phyloP scores from a whole-genome alignment of 2,113 vertebrate species.

The Rhinoderma darwinii region DNA sequence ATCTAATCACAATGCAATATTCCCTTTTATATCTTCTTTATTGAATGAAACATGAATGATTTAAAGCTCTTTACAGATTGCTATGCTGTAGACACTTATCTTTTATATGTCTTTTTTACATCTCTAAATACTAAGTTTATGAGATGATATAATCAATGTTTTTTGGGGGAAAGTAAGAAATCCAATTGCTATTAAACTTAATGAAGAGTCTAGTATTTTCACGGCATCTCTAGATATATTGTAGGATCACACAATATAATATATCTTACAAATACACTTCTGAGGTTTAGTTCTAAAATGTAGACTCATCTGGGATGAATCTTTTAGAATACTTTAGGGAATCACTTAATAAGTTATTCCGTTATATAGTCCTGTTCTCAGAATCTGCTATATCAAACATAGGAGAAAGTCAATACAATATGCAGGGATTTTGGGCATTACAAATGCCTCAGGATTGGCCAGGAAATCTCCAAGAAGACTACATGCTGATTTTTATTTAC shows the following conservation, averaged over 20 bases:
- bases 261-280: not conserved
- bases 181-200: conserved; percentile 40
- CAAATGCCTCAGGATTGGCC: too few species aligned
- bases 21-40: conserved; percentile 35
- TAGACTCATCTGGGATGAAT: not conserved
- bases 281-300: not conserved
- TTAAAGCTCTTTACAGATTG: conserved; percentile 40
- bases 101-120: conserved; percentile 56
- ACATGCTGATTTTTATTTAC: too few species aligned
- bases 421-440: too few species aligned
- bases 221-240: conserved; percentile 24
- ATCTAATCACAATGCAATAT: conserved; percentile 14
- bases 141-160: conserved; percentile 53
- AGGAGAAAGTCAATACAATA: too few species aligned
- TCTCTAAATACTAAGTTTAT: conserved; percentile 53
- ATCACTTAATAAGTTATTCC: too few species aligned
- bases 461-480: too few species aligned
- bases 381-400: too few species aligned
- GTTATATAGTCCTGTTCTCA: too few species aligned
- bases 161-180: conserved; percentile 28
- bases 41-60: conserved; percentile 49
- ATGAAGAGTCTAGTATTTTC: conserved; percentile 39
- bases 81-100: conserved; percentile 48
- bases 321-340: too few species aligned
- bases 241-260: not conserved